Conservation (phyloP, 2,113 vertebrate genomes). For the Spilogale gracilis region DNA sequence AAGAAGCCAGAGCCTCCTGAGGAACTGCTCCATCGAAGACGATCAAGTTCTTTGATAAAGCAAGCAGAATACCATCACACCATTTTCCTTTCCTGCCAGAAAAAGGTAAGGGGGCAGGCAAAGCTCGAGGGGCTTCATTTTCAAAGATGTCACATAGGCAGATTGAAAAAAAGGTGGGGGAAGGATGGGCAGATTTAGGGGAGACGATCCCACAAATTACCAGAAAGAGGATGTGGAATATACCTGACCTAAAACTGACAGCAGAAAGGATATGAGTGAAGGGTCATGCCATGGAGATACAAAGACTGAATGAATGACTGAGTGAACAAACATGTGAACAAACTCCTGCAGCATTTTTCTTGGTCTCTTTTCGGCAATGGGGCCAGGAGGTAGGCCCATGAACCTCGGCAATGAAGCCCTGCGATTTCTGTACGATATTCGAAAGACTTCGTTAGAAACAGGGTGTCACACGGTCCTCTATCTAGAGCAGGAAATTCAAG, state of each 20-base stretch:
- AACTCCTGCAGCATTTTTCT: neutral
- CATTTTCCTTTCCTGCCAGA: neutral
- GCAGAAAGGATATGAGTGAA: neutral
- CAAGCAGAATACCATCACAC: constrained; percentile 1
- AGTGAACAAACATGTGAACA: neutral
- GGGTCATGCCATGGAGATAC: neutral
- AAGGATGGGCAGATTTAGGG: neutral
- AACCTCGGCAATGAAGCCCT: neutral
- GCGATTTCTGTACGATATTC: neutral
- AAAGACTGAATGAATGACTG: neutral
- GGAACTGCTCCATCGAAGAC: neutral
- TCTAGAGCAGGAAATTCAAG: neutral
- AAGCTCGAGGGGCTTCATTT: neutral
- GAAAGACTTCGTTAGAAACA: constrained; percentile 21
- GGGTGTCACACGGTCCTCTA: neutral
- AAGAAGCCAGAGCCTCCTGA: neutral
- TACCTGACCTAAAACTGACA: neutral
- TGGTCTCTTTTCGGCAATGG: neutral
- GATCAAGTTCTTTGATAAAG: neutral
- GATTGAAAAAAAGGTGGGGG: neutral
- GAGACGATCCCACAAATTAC: neutral
- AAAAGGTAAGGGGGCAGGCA: neutral
- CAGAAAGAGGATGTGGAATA: neutral
- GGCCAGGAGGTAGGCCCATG: neutral
- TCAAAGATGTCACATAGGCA: neutral